Evolutionary conservation across 2,797 vertebrate species (phyloP).

Genomic region (Argya squamiceps): DNA sequence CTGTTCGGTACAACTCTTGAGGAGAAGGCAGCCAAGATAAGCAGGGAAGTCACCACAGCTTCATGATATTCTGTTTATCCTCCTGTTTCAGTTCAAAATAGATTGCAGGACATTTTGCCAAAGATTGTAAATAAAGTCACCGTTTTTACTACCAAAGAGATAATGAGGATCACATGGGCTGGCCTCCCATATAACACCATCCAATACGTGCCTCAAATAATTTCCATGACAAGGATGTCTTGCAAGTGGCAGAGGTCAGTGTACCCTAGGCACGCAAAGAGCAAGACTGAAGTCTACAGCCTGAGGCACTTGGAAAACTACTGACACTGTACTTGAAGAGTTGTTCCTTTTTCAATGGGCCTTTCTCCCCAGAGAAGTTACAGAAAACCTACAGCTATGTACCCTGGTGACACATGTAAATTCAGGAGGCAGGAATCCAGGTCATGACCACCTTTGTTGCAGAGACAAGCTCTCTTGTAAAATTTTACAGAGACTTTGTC

Average conservation of each 20-base stretch:
- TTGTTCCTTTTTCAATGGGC: neutral
- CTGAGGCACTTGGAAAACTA: neutral
- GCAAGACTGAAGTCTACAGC: neutral
- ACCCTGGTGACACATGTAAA: neutral
- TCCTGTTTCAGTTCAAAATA: constrained; percentile 15
- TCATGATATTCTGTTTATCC: neutral
- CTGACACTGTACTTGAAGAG: neutral
- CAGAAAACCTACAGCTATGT: neutral
- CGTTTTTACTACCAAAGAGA: neutral
- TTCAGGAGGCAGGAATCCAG: neutral
- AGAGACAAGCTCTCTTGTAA: neutral
- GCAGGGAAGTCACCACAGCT: neutral
- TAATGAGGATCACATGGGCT: neutral
- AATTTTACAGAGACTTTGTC: neutral
- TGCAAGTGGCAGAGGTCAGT: neutral
- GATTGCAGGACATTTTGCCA: neutral
- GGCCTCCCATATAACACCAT: neutral
- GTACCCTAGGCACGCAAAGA: accelerated
- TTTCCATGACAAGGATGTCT: neutral
- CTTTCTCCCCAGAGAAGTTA: neutral
- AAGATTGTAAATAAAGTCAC: constrained; percentile 10
- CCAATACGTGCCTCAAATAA: neutral
- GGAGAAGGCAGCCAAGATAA: constrained; percentile 24
- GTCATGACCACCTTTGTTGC: neutral
- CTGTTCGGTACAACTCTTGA: neutral